Conservation (phyloP, 2,113 vertebrate genomes). For the Fukomys damarensis region DNA sequence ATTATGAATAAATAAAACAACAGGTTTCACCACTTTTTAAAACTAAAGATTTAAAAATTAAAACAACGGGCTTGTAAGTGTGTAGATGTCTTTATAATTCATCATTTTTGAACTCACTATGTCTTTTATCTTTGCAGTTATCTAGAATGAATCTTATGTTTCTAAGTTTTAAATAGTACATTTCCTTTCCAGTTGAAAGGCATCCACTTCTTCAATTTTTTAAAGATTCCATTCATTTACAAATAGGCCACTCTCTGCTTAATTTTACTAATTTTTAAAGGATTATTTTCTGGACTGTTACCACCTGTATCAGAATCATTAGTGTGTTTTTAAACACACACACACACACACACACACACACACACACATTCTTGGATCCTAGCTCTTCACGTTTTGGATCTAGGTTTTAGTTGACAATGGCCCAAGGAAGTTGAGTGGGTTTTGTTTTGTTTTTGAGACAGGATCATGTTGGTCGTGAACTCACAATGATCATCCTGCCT, state of each 20-base stretch:
- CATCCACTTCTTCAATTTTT: not conserved
- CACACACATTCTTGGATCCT: not conserved
- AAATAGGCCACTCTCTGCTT: not conserved
- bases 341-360: too few species aligned
- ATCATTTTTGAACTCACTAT: not conserved
- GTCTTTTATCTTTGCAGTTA: not conserved
- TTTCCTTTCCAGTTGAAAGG: not conserved
- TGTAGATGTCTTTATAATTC: conserved; percentile 29
- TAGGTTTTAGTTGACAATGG: not conserved
- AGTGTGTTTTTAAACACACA: not conserved
- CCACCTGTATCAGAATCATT: not conserved
- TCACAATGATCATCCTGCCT: not conserved
- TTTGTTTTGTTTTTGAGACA: not conserved
- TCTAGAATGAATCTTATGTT: not conserved
- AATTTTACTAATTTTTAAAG: not conserved
- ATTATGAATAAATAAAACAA: not conserved
- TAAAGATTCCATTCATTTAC: not conserved
- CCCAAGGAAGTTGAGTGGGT: not conserved
- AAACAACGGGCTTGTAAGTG: not conserved
- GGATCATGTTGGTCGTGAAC: not conserved
- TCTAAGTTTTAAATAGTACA: conserved; percentile 27
- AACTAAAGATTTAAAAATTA: conserved; percentile 13
- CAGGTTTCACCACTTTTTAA: not conserved
- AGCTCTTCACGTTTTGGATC: not conserved
- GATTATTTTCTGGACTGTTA: not conserved